Conservation (phyloP, 2,113 vertebrate genomes). For the Prionailurus bengalensis region DNA sequence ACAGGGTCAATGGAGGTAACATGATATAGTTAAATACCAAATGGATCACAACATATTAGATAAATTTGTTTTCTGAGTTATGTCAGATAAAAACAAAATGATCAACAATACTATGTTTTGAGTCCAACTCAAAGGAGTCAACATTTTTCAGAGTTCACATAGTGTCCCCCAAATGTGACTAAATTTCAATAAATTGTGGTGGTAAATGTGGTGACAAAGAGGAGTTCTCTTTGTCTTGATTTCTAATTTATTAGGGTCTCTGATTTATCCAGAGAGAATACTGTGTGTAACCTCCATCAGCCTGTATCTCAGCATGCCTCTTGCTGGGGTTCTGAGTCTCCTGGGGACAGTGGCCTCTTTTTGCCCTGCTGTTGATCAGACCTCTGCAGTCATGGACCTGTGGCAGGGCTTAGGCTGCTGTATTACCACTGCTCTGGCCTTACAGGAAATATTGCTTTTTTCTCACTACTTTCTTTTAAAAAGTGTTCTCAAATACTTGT, state of each 20-base stretch:
- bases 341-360: neutral
- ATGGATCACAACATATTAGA: neutral
- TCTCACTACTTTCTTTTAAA: neutral
- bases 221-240: neutral
- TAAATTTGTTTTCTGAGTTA: neutral
- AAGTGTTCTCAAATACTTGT: neutral
- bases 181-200: neutral
- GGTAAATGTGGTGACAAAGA: no score
- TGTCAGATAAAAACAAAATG: neutral
- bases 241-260: neutral
- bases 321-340: neutral
- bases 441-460: neutral
- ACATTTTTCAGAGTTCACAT: neutral
- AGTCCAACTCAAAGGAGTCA: neutral
- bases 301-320: rapidly evolving
- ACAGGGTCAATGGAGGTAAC: neutral
- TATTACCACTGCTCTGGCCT: neutral
- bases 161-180: neutral
- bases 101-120: neutral
- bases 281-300: neutral
- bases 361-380: neutral
- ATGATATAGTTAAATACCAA: neutral
- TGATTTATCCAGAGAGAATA: neutral
- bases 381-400: neutral
- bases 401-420: neutral